Percentiles rank a stretch among this genome's conserved stretches.
Evolutionary conservation across 2,888 invertebrate species (phyloP).

Genomic region (Seira ritae): DNA sequence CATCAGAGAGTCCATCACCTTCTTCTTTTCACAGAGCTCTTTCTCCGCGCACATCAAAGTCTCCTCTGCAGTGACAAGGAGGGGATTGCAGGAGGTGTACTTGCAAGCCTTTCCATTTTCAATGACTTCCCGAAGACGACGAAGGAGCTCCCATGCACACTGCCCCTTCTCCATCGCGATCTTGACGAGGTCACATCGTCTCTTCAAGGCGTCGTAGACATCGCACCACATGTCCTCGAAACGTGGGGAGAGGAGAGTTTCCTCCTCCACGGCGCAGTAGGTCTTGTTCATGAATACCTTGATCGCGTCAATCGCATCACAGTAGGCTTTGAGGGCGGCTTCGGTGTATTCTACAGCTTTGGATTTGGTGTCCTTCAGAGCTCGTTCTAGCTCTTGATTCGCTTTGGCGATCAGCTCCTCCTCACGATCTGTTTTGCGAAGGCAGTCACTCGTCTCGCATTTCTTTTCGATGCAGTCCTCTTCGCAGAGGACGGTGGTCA

Average conservation of each 20-base stretch:
- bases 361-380: conserved; percentile 70
- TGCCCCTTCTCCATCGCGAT: conserved; percentile 70
- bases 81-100: conserved; percentile 70
- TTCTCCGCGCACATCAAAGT: conserved; percentile 70
- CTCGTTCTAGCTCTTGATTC: conserved; percentile 70
- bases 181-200: conserved; percentile 69
- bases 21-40: conserved; percentile 69
- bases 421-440: conserved; percentile 69
- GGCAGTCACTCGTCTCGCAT: conserved; percentile 66
- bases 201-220: conserved; percentile 62
- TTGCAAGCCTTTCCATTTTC: conserved; percentile 72
- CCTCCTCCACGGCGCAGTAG: conserved; percentile 71
- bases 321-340: conserved; percentile 72
- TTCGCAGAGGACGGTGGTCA: conserved; percentile 25
- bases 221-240: conserved; percentile 73
- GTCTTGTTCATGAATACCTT: conserved; percentile 70
- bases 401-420: conserved; percentile 71
- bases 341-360: conserved; percentile 72
- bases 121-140: conserved; percentile 70
- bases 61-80: conserved; percentile 72
- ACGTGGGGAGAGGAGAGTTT: conserved; percentile 70
- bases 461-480: conserved; percentile 46
- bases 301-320: conserved; percentile 69
- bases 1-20: conserved; percentile 69
- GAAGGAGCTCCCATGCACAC: conserved; percentile 72